Evolutionary conservation across 2,113 vertebrate genomes (phyloP).

Genomic region (Cryptomyrus ogoouensis): DNA sequence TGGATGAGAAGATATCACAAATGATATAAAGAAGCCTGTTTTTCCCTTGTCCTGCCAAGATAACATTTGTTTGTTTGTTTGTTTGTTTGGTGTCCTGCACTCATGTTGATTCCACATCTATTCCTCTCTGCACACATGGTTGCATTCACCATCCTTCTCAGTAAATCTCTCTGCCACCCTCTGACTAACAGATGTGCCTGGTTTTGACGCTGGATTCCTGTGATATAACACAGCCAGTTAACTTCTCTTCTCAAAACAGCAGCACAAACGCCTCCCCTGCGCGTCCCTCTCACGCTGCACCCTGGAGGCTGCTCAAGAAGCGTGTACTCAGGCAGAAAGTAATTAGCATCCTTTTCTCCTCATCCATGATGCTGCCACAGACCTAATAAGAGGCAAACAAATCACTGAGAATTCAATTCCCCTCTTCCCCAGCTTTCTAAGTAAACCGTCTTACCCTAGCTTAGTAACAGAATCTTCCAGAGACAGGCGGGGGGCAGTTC

Average conservation of each 20-base stretch:
- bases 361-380: neutral
- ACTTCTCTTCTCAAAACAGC: neutral
- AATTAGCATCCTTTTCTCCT: conserved; percentile 34
- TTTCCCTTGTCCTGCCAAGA: neutral
- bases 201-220: conserved; percentile 15
- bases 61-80: neutral
- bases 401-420: conserved; percentile 14
- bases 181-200: conserved; percentile 15
- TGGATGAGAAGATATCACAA: neutral
- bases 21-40: neutral
- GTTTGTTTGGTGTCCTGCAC: neutral
- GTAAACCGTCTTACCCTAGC: neutral
- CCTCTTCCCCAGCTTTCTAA: conserved; percentile 7
- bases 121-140: neutral
- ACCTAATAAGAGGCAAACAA: neutral
- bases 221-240: conserved; percentile 21
- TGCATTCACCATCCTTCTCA: neutral
- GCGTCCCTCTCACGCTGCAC: neutral
- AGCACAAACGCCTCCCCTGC: neutral
- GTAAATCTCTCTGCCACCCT: neutral
- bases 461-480: conserved; percentile 14
- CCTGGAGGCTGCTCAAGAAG: neutral
- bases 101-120: neutral
- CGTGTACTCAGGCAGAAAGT: conserved; percentile 26
- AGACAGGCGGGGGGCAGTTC: neutral